phyloP scores from a whole-genome alignment of 2,888 invertebrate species.

The Amaurobius ferox region DNA sequence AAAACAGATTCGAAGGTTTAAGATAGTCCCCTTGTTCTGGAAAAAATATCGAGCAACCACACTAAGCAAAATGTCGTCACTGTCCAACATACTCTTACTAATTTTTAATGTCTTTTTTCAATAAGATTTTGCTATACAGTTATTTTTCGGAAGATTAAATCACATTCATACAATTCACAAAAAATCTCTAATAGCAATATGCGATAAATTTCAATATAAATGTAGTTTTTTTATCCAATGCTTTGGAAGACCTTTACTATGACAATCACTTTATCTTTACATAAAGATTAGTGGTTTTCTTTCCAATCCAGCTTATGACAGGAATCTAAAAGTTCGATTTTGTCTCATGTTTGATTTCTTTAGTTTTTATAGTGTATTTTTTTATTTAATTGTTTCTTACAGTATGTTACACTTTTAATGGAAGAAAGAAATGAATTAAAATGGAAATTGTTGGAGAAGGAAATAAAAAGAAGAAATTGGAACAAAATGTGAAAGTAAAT shows the following conservation, averaged over 20 bases:
- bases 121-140: too few relatives aligned
- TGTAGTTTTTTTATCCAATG: too few relatives aligned
- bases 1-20: too few relatives aligned
- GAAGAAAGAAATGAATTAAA: background rate
- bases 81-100: too few relatives aligned
- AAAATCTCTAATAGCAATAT: too few relatives aligned
- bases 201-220: too few relatives aligned
- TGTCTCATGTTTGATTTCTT: background rate
- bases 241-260: background rate
- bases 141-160: too few relatives aligned
- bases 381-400: background rate
- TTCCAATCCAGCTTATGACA: background rate
- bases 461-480: background rate
- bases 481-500: background rate
- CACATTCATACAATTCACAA: too few relatives aligned
- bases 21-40: too few relatives aligned
- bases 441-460: background rate
- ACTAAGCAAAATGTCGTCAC: too few relatives aligned
- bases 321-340: background rate
- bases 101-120: too few relatives aligned
- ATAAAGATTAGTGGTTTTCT: constrained; percentile 1
- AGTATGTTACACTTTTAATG: background rate
- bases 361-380: background rate
- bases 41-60: too few relatives aligned
- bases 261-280: background rate